Evolutionary conservation across 2,888 invertebrate genomes (phyloP), one percentile per base, ranked within the genome.

Genomic region (Gasteruption jaculator): DNA sequence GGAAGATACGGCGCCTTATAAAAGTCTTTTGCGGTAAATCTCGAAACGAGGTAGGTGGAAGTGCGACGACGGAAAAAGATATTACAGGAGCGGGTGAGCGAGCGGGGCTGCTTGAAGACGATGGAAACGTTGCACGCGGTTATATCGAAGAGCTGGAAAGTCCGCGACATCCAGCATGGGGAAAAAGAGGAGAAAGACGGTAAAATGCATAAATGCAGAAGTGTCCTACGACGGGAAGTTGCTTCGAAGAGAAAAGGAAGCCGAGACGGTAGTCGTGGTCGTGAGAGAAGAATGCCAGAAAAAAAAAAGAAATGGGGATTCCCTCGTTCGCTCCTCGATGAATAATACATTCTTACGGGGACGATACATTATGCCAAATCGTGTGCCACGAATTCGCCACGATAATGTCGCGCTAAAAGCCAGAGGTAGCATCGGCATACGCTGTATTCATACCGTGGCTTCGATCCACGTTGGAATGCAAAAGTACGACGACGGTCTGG

Each of bases 291-390:
- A 52, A 54, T 48, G 52, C 48, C 34, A 48, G 48, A 56, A 57
- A 58, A 61, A 58, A 63, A 60, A 53, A 56, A 52, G 58, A 58
- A n/a, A n/a, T n/a, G n/a, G n/a, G n/a, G n/a, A n/a, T n/a, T n/a
- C n/a, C n/a, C n/a, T n/a, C n/a, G n/a, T n/a, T n/a, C n/a, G n/a
- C 58, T 53, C 57, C 54, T 51, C 59, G 56, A 64, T 68, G 67
- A 68, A 67, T 68, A 68, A 68, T 66, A 63, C 63, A 67, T 68
- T 59, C 38, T 55, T 55, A 56, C 55, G 48, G 46, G 45, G 53
- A 41, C 57, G 58, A 59, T 64, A 60, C 61, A 57, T 63, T 61
- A 61, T 58, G 60, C 53, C 52, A 46, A 56, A 57, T 60, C 48
- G n/a, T n/a, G n/a, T n/a, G n/a, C n/a, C 52, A 53, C 50, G 45